Conservation (phyloP, 2,888 invertebrate genomes). For the Nephrotoma guestfalica region DNA sequence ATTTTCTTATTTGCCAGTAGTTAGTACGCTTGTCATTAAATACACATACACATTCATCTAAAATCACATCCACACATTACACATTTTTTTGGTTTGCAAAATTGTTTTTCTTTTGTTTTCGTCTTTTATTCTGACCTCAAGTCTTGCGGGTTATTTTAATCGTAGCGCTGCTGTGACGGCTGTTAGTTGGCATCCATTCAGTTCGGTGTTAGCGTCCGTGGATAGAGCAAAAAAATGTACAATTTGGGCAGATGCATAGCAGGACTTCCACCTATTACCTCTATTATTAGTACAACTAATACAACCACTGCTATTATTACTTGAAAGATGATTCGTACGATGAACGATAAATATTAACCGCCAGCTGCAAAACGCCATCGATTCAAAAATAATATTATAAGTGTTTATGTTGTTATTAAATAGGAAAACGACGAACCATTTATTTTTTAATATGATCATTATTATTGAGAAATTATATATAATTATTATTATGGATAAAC, state of each 20-base stretch:
- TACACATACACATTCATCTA: background rate
- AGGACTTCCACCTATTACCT: background rate
- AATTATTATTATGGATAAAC: background rate
- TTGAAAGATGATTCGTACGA: background rate
- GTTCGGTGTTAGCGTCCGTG: conserved; percentile 63
- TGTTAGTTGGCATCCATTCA: conserved; percentile 79
- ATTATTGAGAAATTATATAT: background rate
- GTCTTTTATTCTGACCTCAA: conserved; percentile 7
- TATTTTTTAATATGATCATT: background rate
- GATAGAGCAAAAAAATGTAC: conserved; percentile 69
- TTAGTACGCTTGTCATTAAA: background rate
- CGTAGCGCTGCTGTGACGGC: conserved; percentile 71
- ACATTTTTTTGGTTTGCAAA: background rate
- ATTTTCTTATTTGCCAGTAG: conserved; percentile 5
- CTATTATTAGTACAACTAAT: too few species aligned
- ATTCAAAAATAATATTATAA: background rate
- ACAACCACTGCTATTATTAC: too few species aligned
- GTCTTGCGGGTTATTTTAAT: conserved; percentile 26
- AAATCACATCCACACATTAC: background rate
- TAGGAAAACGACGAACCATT: background rate
- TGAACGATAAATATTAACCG: background rate
- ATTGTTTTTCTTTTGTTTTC: background rate
- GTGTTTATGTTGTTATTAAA: background rate
- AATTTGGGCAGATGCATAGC: conserved; percentile 55
- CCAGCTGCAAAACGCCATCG: background rate